Evolutionary conservation across 2,888 invertebrate species (phyloP).

Genomic region (Spilosoma lubricipeda): DNA sequence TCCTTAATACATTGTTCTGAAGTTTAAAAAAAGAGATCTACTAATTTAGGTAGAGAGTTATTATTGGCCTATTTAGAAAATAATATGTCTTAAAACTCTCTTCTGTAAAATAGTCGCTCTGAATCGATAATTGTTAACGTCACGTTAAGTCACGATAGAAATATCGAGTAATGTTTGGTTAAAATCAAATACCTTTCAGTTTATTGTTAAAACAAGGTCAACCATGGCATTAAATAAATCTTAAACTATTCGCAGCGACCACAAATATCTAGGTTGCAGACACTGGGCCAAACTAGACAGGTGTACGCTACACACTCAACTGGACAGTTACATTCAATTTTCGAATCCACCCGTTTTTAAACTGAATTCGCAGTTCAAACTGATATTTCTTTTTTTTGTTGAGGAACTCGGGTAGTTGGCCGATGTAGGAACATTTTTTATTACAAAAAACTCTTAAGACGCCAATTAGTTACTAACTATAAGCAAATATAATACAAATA

Average conservation of each 20-base stretch:
- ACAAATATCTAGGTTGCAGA: slow-evolving; percentile 29
- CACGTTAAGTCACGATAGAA: not conserved
- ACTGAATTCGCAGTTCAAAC: slow-evolving; percentile 2
- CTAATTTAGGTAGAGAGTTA: too few species aligned
- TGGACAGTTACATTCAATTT: slow-evolving; percentile 9
- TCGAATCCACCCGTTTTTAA: not conserved
- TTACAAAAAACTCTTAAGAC: not conserved
- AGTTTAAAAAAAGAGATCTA: not conserved
- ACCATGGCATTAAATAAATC: slow-evolving; percentile 28
- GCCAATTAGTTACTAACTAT: not conserved
- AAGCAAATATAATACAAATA: not conserved
- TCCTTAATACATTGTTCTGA: not conserved
- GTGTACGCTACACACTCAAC: slow-evolving; percentile 14
- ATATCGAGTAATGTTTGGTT: not conserved
- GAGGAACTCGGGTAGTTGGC: not conserved
- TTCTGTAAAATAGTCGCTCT: not conserved
- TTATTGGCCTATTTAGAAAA: too few species aligned
- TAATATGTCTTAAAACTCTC: not conserved
- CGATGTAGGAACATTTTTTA: not conserved
- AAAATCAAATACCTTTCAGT: slow-evolving; percentile 17
- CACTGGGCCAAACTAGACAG: slow-evolving; percentile 25
- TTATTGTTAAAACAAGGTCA: slow-evolving; percentile 24
- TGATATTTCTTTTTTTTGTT: not conserved
- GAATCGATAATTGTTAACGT: not conserved
- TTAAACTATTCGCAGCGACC: slow-evolving; percentile 17